phyloP scores from a whole-genome alignment of 2,888 invertebrate genomes.

The Amitus sp. region DNA sequence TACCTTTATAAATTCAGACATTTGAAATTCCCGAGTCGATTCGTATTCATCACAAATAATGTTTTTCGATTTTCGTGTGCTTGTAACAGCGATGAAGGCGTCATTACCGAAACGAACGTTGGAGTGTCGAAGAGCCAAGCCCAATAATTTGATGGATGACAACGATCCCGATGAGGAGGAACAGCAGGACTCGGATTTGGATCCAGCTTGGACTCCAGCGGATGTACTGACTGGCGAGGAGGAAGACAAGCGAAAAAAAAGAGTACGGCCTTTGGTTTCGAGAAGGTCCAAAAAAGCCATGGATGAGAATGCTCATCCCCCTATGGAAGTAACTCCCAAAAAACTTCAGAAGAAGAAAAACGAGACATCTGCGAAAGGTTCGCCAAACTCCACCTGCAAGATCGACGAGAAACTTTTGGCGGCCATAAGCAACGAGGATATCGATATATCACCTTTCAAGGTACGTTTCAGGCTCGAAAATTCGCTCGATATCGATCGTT shows the following conservation, averaged over 20 bases:
- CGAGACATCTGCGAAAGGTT: slow-evolving; percentile 47
- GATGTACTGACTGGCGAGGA: slow-evolving; percentile 67
- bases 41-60: no score
- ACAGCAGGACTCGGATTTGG: slow-evolving; percentile 75
- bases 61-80: background rate
- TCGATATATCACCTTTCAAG: slow-evolving; percentile 63
- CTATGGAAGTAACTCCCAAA: slow-evolving; percentile 61
- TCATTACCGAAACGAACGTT: slow-evolving; percentile 70
- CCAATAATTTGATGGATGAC: slow-evolving; percentile 68
- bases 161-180: slow-evolving; percentile 68
- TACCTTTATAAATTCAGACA: background rate
- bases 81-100: background rate
- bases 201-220: slow-evolving; percentile 81
- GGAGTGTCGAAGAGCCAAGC: slow-evolving; percentile 75
- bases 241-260: slow-evolving; percentile 62
- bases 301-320: slow-evolving; percentile 71
- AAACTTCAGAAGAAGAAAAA: slow-evolving; percentile 65
- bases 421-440: slow-evolving; percentile 58
- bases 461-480: no score
- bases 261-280: slow-evolving; percentile 56
- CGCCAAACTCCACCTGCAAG: slow-evolving; percentile 48
- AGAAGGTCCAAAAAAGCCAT: slow-evolving; percentile 57
- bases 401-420: slow-evolving; percentile 59
- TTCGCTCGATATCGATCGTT: no score
- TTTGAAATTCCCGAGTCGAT: background rate